Conservation (phyloP, 2,113 vertebrate species). For the Tetrax tetrax region DNA sequence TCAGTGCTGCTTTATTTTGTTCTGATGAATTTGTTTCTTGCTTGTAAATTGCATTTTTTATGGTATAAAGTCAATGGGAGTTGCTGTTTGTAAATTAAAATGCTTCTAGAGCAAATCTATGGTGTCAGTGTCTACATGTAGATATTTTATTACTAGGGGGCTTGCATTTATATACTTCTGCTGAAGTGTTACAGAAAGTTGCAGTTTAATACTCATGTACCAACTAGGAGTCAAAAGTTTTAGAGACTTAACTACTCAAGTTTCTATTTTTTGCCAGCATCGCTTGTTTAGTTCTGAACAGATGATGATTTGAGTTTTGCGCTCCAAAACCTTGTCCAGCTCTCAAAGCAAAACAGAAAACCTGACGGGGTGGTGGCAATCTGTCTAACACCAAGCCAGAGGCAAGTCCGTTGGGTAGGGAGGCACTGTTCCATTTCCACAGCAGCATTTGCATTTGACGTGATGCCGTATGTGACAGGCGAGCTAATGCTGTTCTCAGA, state of each 20-base stretch:
- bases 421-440: neutral
- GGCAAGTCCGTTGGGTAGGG: too few relatives aligned
- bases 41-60: constrained; percentile 99
- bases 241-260: neutral
- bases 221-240: neutral
- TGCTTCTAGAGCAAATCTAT: constrained; percentile 88
- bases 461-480: neutral
- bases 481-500: neutral
- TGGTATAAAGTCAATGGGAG: constrained; percentile 94
- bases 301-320: neutral
- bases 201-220: neutral
- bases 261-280: neutral
- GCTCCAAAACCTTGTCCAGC: neutral
- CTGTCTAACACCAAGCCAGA: neutral
- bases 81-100: constrained; percentile 99
- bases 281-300: neutral
- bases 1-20: constrained; percentile 87
- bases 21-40: constrained; percentile 85
- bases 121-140: constrained; percentile 50
- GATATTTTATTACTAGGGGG: neutral
- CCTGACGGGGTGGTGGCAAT: neutral
- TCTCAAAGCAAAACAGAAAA: neutral
- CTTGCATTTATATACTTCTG: neutral
- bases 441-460: neutral
- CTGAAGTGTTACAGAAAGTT: neutral